A percentile compares a stretch with the other conserved stretches of the same genome.
Conservation (phyloP, 2,113 vertebrate species). For the Brachirus orientalis region DNA sequence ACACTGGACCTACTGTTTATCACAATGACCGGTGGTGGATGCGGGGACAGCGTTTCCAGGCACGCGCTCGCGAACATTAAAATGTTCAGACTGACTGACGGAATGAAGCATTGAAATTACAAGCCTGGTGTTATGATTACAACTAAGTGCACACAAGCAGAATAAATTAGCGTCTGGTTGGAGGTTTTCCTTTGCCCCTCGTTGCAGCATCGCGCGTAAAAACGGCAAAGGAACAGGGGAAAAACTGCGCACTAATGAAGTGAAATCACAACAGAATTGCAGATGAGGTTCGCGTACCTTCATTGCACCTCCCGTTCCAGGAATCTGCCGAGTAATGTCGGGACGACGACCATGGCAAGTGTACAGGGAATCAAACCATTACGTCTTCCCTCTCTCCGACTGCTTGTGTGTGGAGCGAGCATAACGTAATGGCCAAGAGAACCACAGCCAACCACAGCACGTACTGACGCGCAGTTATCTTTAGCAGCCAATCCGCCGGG, state of each 20-base stretch:
- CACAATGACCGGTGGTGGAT: slow-evolving; percentile 4
- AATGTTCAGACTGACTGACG: background rate
- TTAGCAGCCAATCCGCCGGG: slow-evolving; percentile 74
- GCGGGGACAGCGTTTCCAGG: slow-evolving; percentile 22
- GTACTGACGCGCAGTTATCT: slow-evolving; percentile 57
- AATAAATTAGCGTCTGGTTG: slow-evolving; percentile 22
- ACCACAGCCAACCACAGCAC: slow-evolving; percentile 67
- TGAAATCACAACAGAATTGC: too few relatives aligned
- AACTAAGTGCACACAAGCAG: slow-evolving; percentile 12
- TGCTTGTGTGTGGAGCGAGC: slow-evolving; percentile 70
- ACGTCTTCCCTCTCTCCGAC: slow-evolving; percentile 81
- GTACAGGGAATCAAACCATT: slow-evolving; percentile 80
- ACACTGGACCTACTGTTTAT: slow-evolving; percentile 46
- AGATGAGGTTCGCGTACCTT: slow-evolving; percentile 72
- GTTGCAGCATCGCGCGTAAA: slow-evolving; percentile 36
- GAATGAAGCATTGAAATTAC: background rate
- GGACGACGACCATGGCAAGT: slow-evolving; percentile 78
- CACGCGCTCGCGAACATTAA: background rate
- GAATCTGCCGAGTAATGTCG: slow-evolving; percentile 75
- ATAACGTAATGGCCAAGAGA: slow-evolving; percentile 78
- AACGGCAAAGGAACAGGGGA: background rate
- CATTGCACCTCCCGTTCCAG: slow-evolving; percentile 78
- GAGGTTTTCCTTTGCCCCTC: slow-evolving; percentile 34
- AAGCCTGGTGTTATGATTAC: slow-evolving; percentile 18
- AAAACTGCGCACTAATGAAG: background rate